Conservation (phyloP, 30 jellyfish, hydroid and myxozoan species). For the Aurelia sp. region DNA sequence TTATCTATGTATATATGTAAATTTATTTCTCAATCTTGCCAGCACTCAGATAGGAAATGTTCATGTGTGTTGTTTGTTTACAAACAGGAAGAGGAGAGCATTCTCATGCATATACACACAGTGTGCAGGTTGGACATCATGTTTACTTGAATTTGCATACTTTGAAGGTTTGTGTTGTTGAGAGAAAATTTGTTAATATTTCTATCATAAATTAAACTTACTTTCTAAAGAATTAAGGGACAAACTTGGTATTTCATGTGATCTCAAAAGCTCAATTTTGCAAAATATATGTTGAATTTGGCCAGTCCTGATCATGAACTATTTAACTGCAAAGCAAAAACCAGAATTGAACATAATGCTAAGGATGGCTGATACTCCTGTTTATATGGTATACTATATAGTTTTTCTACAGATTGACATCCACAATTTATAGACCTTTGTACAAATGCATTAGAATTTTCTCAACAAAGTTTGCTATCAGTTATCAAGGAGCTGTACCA, state of each 20-base stretch:
- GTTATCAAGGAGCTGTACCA: too few species aligned
- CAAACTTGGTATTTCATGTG: background rate
- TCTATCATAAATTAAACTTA: background rate
- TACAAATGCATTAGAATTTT: too few species aligned
- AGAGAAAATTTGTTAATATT: background rate
- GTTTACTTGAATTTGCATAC: slow-evolving; percentile 90
- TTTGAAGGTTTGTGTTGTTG: slow-evolving; percentile 61
- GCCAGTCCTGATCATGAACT: too few species aligned
- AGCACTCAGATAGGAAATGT: background rate
- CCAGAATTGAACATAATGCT: too few species aligned
- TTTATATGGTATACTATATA: too few species aligned
- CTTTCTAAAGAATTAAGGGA: background rate
- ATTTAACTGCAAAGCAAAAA: too few species aligned
- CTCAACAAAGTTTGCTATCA: too few species aligned
- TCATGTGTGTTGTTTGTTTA: background rate
- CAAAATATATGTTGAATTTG: too few species aligned
- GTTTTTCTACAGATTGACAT: too few species aligned
- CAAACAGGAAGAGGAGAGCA: slow-evolving; percentile 91
- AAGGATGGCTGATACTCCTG: too few species aligned
- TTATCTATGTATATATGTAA: background rate
- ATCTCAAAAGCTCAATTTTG: too few species aligned
- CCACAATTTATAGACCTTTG: too few species aligned
- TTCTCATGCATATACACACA: slow-evolving; percentile 98
- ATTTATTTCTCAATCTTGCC: background rate
- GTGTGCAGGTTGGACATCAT: slow-evolving; percentile 97